These are phyloP conservation scores for Trinorchestia longiramus DNA, from an alignment of 1,140 invertebrate species.

Conservation along the genomic window DNA sequence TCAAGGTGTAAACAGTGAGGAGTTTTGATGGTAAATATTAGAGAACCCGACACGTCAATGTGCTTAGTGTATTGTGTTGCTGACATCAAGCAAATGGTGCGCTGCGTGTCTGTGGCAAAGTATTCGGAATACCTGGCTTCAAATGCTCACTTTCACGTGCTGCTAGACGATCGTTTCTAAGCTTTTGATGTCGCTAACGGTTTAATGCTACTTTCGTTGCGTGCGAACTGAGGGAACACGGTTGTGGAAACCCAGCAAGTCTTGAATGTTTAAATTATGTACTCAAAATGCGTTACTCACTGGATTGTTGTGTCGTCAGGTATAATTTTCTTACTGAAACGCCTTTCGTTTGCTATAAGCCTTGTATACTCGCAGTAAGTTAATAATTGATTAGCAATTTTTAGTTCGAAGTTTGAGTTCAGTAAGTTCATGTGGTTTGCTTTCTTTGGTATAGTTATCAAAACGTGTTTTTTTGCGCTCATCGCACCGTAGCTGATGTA, in stretches of 20 bases:
- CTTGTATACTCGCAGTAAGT: neutral
- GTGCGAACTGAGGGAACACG: no score
- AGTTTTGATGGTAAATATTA: neutral
- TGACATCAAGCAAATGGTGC: no score
- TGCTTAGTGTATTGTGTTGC: neutral
- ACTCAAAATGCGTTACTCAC: neutral
- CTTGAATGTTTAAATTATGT: neutral
- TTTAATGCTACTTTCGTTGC: no score
- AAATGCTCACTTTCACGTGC: neutral
- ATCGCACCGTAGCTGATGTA: neutral
- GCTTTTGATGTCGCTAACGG: neutral
- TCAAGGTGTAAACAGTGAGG: neutral
- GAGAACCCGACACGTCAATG: neutral
- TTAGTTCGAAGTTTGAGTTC: neutral
- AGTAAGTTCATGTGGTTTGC: neutral
- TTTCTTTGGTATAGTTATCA: neutral
- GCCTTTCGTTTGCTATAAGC: neutral
- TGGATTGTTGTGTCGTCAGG: neutral
- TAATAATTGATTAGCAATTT: neutral
- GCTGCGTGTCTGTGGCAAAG: no score
- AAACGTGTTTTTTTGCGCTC: neutral
- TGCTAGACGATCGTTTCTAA: neutral
- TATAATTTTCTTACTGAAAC: neutral
- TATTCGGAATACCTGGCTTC: no score
- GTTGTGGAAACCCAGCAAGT: neutral